Percentiles rank a stretch among this genome's conserved stretches.
Conservation (phyloP, 92 coral and sea anemone genomes). For the Desmophyllum pertusum region DNA sequence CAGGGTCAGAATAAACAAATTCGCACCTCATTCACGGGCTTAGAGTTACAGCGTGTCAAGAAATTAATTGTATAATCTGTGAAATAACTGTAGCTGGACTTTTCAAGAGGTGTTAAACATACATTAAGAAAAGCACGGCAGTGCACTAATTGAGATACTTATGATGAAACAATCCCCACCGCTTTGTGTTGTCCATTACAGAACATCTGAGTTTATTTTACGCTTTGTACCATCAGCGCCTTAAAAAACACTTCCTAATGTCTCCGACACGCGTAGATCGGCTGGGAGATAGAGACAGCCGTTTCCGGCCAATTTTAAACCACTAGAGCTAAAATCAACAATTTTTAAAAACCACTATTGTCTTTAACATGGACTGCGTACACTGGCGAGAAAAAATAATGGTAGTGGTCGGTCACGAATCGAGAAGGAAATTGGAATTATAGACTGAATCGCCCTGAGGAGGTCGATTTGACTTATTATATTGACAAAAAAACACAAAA, state of each 20-base stretch:
- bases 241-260: slow-evolving; percentile 32
- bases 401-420: slow-evolving; percentile 39
- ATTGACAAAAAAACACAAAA: neutral
- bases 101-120: slow-evolving; percentile 29
- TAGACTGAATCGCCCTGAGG: slow-evolving; percentile 6
- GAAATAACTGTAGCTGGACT: slow-evolving; percentile 31
- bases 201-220: slow-evolving; percentile 30
- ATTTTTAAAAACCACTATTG: slow-evolving; percentile 43
- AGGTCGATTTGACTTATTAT: slow-evolving; percentile 9
- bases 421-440: neutral
- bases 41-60: slow-evolving; percentile 54
- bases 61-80: slow-evolving; percentile 43
- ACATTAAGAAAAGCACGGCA: neutral
- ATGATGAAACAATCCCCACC: slow-evolving; percentile 24
- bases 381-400: slow-evolving; percentile 8
- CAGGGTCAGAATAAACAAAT: slow-evolving; percentile 72
- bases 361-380: slow-evolving; percentile 8
- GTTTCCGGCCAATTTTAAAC: slow-evolving; percentile 49
- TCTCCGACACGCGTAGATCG: slow-evolving; percentile 47
- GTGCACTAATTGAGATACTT: slow-evolving; percentile 1
- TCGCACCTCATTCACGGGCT: slow-evolving; percentile 69
- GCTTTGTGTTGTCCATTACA: slow-evolving; percentile 14
- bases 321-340: slow-evolving; percentile 48
- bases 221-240: slow-evolving; percentile 37
- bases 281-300: slow-evolving; percentile 36